Percentiles rank a stretch among this genome's conserved stretches.
phyloP scores from a whole-genome alignment of 92 coral and sea anemone species.

The Porites lobata region DNA sequence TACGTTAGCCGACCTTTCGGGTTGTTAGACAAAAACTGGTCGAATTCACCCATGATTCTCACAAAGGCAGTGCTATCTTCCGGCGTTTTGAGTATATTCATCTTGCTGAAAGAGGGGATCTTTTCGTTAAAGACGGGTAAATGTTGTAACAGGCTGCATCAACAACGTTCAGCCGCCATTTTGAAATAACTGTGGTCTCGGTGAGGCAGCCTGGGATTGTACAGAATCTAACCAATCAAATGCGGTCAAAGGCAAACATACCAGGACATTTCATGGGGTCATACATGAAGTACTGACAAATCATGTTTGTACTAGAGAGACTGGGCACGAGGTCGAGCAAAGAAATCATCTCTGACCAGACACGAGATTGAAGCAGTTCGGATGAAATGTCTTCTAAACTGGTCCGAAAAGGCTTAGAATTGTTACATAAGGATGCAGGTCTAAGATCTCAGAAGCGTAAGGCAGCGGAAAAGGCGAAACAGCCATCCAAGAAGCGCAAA shows the following conservation, averaged over 20 bases:
- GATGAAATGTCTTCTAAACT: slow-evolving; percentile 89
- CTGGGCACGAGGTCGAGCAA: slow-evolving; percentile 6
- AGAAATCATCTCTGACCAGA: too few species aligned
- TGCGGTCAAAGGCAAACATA: background rate
- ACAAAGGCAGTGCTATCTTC: slow-evolving; percentile 98
- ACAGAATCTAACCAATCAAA: slow-evolving; percentile 54
- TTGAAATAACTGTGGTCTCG: slow-evolving; percentile 32
- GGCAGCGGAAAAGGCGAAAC: slow-evolving; percentile 21
- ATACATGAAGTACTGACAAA: too few species aligned
- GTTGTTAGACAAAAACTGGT: slow-evolving; percentile 79
- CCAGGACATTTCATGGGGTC: too few species aligned
- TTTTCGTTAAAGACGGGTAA: background rate
- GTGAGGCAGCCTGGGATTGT: slow-evolving; percentile 44
- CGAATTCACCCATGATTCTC: slow-evolving; percentile 92
- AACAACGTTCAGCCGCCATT: slow-evolving; percentile 70
- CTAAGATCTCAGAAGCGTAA: slow-evolving; percentile 25
- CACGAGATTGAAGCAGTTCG: background rate
- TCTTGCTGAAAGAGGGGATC: slow-evolving; percentile 1
- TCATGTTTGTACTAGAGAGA: background rate
- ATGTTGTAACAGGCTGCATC: background rate
- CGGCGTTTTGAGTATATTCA: slow-evolving; percentile 94
- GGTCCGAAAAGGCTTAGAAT: slow-evolving; percentile 86
- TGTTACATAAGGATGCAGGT: slow-evolving; percentile 61
- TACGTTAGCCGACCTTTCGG: slow-evolving; percentile 77
- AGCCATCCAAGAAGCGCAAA: slow-evolving; percentile 35